Evolutionary conservation across 2,888 invertebrate species (phyloP).

Genomic region (Cinara cedri): DNA sequence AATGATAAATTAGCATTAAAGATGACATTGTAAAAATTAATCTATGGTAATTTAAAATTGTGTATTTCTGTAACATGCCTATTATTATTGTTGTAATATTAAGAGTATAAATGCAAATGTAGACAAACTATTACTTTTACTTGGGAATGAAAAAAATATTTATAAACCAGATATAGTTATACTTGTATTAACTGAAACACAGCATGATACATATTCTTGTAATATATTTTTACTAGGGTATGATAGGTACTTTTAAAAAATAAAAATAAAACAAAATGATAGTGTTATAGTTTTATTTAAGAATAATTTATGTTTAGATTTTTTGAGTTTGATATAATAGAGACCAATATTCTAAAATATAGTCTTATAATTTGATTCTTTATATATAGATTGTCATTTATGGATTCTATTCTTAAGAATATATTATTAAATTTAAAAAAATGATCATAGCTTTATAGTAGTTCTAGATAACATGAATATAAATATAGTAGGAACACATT

Average conservation of each 20-base stretch:
- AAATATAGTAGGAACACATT: slow-evolving; percentile 20
- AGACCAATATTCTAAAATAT: slow-evolving; percentile 12
- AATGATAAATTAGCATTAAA: too few species aligned
- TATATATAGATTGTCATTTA: not conserved
- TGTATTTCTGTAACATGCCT: too few species aligned
- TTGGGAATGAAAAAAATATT: slow-evolving; percentile 14
- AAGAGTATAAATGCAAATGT: slow-evolving; percentile 21
- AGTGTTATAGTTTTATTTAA: too few species aligned
- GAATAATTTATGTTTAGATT: too few species aligned
- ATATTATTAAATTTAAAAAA: slow-evolving; percentile 9
- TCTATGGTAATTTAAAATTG: too few species aligned
- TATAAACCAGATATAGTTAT: slow-evolving; percentile 10
- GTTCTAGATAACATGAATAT: slow-evolving; percentile 12
- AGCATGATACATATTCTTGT: slow-evolving; percentile 6
- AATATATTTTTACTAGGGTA: slow-evolving; percentile 4
- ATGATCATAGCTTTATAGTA: not conserved
- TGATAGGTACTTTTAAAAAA: too few species aligned
- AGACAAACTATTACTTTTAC: slow-evolving; percentile 9
- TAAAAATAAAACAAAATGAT: too few species aligned
- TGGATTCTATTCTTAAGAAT: slow-evolving; percentile 4
- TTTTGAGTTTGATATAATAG: not conserved
- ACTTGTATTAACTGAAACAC: slow-evolving; percentile 21
- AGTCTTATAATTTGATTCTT: not conserved
- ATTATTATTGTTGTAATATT: slow-evolving; percentile 38
- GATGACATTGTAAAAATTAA: too few species aligned